phyloP scores from a whole-genome alignment of 2,888 invertebrate species.

The Scaptomyza tumidula region DNA sequence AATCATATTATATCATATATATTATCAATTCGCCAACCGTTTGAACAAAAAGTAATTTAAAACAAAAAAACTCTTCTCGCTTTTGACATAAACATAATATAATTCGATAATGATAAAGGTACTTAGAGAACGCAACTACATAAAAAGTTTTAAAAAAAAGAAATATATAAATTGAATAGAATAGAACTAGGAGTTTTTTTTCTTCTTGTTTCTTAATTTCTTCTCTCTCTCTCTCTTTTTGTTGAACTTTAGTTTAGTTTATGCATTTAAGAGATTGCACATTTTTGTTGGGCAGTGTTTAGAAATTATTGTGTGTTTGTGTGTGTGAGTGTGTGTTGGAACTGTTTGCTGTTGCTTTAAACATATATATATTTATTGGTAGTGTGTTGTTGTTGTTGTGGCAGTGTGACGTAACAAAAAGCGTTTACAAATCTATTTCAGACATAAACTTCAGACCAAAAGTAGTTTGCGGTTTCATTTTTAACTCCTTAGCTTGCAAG shows the following conservation, averaged over 20 bases:
- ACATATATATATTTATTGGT: slow-evolving; percentile 19
- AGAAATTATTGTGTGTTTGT: slow-evolving; percentile 53
- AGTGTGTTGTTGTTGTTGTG: slow-evolving; percentile 50
- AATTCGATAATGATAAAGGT: slow-evolving; percentile 68
- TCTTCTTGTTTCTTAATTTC: slow-evolving; percentile 13
- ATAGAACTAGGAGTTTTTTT: slow-evolving; percentile 68
- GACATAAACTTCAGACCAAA: slow-evolving; percentile 56
- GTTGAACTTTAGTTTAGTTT: slow-evolving; percentile 51
- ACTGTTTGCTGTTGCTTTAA: slow-evolving; percentile 6
- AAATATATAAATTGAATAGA: slow-evolving; percentile 51
- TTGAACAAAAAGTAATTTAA: slow-evolving; percentile 50
- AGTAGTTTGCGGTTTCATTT: slow-evolving; percentile 22
- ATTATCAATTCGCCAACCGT: slow-evolving; percentile 1
- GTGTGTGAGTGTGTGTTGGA: slow-evolving; percentile 32
- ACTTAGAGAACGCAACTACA: slow-evolving; percentile 77
- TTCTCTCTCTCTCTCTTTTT: slow-evolving; percentile 15
- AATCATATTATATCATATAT: slow-evolving; percentile 40
- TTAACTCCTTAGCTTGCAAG: slow-evolving; percentile 16
- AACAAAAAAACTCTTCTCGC: slow-evolving; percentile 32
- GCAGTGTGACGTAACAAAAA: slow-evolving; percentile 67
- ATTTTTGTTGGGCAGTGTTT: slow-evolving; percentile 73
- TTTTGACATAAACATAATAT: slow-evolving; percentile 50
- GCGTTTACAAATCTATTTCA: slow-evolving; percentile 51
- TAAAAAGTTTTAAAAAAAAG: slow-evolving; percentile 56
- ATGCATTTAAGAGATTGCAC: slow-evolving; percentile 75